These are phyloP conservation scores for Abscondita cerata DNA, from an alignment of 2,888 invertebrate genomes.

Conservation along the genomic window DNA sequence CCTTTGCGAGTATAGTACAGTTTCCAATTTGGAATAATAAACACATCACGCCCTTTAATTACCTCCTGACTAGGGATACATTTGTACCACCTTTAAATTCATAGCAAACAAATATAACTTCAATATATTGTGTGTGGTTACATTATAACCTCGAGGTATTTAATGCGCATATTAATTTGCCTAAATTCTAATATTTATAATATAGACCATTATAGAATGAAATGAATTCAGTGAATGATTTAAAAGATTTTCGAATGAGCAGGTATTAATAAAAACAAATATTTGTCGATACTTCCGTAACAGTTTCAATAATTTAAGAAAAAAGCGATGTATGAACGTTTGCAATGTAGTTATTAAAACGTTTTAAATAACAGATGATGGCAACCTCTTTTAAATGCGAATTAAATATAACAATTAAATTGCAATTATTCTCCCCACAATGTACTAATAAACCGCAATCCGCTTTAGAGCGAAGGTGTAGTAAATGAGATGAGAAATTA, in stretches of 20 bases:
- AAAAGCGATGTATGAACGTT: no score
- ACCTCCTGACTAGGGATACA: conserved; percentile 25
- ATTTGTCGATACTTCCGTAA: no score
- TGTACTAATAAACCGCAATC: conserved; percentile 17
- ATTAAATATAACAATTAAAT: conserved; percentile 23
- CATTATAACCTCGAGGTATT: conserved; percentile 19
- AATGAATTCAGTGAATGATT: background rate
- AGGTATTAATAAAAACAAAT: no score
- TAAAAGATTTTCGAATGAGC: no score
- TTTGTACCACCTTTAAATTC: conserved; percentile 28
- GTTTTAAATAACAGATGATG: conserved; percentile 11
- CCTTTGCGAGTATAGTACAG: no score
- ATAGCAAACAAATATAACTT: conserved; percentile 31
- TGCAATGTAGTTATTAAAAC: background rate
- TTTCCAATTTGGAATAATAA: background rate
- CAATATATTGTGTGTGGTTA: conserved; percentile 34
- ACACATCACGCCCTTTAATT: conserved; percentile 20
- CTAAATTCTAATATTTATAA: no score
- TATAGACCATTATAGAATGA: background rate
- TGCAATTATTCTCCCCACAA: conserved; percentile 21
- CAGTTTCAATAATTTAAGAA: no score
- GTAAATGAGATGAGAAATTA: conserved; percentile 23
- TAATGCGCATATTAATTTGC: conserved; percentile 24
- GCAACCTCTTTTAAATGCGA: conserved; percentile 10
- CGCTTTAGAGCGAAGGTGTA: conserved; percentile 21